phyloP scores from a whole-genome alignment of 2,888 invertebrate genomes.

The Pocota personata region DNA sequence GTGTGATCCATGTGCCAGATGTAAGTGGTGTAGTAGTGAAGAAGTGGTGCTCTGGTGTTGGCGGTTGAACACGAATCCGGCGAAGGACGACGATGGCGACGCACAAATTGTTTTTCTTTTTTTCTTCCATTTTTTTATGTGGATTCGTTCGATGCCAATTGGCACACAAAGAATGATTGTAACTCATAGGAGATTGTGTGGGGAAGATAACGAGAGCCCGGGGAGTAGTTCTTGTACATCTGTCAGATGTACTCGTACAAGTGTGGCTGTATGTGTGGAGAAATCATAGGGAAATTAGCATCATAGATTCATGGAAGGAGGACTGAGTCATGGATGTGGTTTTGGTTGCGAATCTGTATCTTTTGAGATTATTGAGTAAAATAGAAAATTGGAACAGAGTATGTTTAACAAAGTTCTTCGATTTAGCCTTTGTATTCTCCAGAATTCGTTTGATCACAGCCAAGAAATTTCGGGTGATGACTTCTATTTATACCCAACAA shows the following conservation, averaged over 20 bases:
- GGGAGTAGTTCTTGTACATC: slow-evolving; percentile 46
- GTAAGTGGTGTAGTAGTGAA: slow-evolving; percentile 55
- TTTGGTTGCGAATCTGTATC: not conserved
- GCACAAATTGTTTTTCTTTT: slow-evolving; percentile 58
- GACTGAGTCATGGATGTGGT: slow-evolving; percentile 32
- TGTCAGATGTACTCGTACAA: slow-evolving; percentile 32
- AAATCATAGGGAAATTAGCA: slow-evolving; percentile 7
- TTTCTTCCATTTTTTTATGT: slow-evolving; percentile 19
- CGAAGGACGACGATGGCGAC: slow-evolving; percentile 66
- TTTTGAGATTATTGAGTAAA: not conserved
- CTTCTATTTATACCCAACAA: no score
- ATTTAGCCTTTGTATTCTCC: no score
- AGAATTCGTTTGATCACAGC: no score
- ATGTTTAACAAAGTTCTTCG: no score
- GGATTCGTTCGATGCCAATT: slow-evolving; percentile 61
- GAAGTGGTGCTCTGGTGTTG: slow-evolving; percentile 66
- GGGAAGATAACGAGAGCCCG: slow-evolving; percentile 40
- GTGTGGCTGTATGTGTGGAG: not conserved
- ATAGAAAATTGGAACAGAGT: not conserved
- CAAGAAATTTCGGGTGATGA: no score
- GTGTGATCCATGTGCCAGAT: slow-evolving; percentile 69
- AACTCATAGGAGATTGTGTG: slow-evolving; percentile 56
- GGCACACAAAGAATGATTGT: slow-evolving; percentile 60
- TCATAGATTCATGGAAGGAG: slow-evolving; percentile 27
- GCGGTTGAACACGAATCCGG: slow-evolving; percentile 68